Conservation (phyloP, 2,888 invertebrate genomes). For the Lasioglossum vierecki region DNA sequence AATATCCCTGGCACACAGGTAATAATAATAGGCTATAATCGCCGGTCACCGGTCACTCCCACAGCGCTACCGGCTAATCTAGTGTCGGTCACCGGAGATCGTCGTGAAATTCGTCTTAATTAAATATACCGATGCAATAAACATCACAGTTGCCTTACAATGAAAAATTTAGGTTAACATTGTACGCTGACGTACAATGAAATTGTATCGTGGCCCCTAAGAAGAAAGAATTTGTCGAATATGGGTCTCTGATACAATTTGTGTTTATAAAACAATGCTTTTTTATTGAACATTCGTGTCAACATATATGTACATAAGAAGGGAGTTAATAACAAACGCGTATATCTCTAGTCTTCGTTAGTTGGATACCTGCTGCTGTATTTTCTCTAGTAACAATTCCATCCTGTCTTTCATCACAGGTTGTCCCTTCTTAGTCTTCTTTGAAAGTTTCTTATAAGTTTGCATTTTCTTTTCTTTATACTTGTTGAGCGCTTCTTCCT, state of each 20-base stretch:
- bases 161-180: neutral
- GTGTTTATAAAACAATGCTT: neutral
- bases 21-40: neutral
- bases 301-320: neutral
- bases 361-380: constrained; percentile 85
- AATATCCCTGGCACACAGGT: neutral
- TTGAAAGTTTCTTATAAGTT: constrained; percentile 89
- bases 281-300: neutral
- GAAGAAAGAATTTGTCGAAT: neutral
- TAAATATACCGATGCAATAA: neutral
- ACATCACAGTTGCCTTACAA: neutral
- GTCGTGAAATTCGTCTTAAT: neutral
- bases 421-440: constrained; percentile 92
- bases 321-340: neutral
- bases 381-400: constrained; percentile 90
- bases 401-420: constrained; percentile 93
- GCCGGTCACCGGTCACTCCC: neutral
- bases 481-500: constrained; percentile 87
- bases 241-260: neutral
- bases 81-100: constrained; percentile 4
- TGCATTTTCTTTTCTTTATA: constrained; percentile 90
- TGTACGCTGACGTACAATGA: too few species aligned
- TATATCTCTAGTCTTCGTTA: neutral
- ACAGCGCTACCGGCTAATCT: neutral
- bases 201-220: too few species aligned